Conservation (phyloP, 1,140 invertebrate species). For the Bombus cullumanus region DNA sequence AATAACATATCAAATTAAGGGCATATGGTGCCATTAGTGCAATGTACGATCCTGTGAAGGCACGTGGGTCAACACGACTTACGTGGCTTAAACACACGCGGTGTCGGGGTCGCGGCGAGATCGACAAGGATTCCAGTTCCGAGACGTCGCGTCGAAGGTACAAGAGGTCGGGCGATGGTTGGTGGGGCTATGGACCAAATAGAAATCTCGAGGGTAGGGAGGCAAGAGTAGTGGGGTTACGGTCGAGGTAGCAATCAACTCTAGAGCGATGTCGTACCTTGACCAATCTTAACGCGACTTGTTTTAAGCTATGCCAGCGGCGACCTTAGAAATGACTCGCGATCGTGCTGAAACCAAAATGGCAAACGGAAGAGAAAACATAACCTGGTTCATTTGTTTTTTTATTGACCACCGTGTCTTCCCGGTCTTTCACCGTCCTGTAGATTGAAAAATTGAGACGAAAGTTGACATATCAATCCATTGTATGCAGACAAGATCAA, state of each 20-base stretch:
- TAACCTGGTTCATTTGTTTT: background rate
- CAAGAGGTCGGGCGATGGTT: conserved; percentile 15
- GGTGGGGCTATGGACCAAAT: conserved; percentile 40
- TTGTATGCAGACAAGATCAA: background rate
- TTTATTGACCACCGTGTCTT: background rate
- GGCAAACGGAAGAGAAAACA: conserved; percentile 41
- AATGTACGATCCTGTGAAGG: conserved; percentile 13
- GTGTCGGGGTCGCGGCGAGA: conserved; percentile 48
- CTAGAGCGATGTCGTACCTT: conserved; percentile 80
- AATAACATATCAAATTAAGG: too few relatives aligned
- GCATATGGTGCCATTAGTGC: background rate
- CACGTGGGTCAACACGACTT: conserved; percentile 46
- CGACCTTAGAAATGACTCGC: conserved; percentile 75
- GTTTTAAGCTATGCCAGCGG: conserved; percentile 80
- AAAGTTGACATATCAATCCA: background rate
- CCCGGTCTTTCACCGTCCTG: too few relatives aligned
- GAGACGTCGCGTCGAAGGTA: conserved; percentile 24
- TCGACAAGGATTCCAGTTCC: conserved; percentile 17
- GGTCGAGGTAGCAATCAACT: conserved; percentile 60
- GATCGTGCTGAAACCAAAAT: conserved; percentile 71
- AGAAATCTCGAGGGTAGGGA: conserved; percentile 52
- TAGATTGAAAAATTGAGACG: background rate
- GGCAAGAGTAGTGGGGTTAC: conserved; percentile 40
- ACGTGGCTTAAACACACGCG: conserved; percentile 25
- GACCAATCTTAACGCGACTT: conserved; percentile 82